Base-by-base conservation (phyloP, 2,888 invertebrate genomes). In the Gymnosoma rotundatum region DNA sequence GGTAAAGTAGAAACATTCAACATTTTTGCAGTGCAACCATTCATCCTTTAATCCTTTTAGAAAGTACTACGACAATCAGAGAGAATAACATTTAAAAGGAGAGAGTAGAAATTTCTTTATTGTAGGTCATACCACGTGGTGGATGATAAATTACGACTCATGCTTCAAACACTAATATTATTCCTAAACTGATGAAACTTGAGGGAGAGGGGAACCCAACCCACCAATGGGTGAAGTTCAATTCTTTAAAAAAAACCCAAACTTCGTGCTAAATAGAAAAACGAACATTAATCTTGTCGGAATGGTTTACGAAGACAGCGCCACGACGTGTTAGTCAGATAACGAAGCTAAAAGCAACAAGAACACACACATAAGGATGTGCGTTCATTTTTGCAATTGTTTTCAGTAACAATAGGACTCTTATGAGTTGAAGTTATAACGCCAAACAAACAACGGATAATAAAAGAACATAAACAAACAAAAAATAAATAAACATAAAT, bases 351-450 rank as follows among this genome's bases (percentile, higher is more conserved):
- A 21, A 64, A 54, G 72, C 45, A 83, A 80, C 80, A 74, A 80
- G 73, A 69, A 66, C 70, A 64, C 78, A 82, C 16, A 64, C 73
- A 73, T 18, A 58, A 79, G 56, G 58, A 83, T 79, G 60, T 75
- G 66, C 48, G 66, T 84, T 73, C 64, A 69, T 45, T 74, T 76
- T 60, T 64, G 76, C 70, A 78, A 78, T 83, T 70, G 82, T 73
- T 50, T 89, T 90, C 88, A 90, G 90, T 90, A 87, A 88, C 89
- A 89, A 90, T 88, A 89, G 88, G 89, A 88, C 88, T 88, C 88
- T 88, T 88, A 86, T 83, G 87, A 87, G 88, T 81, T 87, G 73
- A 87, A 88, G 89, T 90, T 87, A 87, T 84, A 66, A 70, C 78
- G 82, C 73, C 61, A 70, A 69, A 78, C 76, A 78, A 83, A 63